Conservation (phyloP, 2,797 vertebrate genomes). For the Bufotes viridis region DNA sequence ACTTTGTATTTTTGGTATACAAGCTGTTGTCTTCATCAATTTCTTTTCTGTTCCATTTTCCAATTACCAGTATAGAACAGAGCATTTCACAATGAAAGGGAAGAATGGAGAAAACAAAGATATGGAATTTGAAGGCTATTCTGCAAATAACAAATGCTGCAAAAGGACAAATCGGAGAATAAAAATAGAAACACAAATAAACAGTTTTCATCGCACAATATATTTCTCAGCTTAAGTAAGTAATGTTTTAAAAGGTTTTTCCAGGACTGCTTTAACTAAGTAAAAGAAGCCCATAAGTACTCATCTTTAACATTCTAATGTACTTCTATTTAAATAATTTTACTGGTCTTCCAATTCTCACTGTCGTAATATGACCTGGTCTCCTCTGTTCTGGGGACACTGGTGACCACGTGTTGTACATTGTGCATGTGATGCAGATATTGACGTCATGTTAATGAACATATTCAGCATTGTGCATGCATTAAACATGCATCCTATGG, state of each 20-base stretch:
- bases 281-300: too few relatives aligned
- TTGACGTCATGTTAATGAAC: too few relatives aligned
- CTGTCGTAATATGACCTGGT: too few relatives aligned
- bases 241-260: not conserved
- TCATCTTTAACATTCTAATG: too few relatives aligned
- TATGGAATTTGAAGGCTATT: conserved; percentile 35
- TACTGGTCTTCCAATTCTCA: too few relatives aligned
- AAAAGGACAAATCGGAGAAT: not conserved
- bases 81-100: conserved; percentile 39
- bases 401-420: too few relatives aligned
- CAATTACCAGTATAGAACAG: conserved; percentile 46
- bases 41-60: conserved; percentile 55
- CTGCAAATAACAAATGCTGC: conserved; percentile 23
- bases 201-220: conserved; percentile 6
- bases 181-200: not conserved
- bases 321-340: too few relatives aligned
- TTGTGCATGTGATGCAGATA: too few relatives aligned
- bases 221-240: not conserved
- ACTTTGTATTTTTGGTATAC: conserved; percentile 31
- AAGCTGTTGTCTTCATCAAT: conserved; percentile 52
- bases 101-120: conserved; percentile 22
- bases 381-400: too few relatives aligned
- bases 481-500: too few relatives aligned
- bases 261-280: too few relatives aligned
- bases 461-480: too few relatives aligned